phyloP scores from a whole-genome alignment of 2,888 invertebrate species.

The Andrena bucephala region DNA sequence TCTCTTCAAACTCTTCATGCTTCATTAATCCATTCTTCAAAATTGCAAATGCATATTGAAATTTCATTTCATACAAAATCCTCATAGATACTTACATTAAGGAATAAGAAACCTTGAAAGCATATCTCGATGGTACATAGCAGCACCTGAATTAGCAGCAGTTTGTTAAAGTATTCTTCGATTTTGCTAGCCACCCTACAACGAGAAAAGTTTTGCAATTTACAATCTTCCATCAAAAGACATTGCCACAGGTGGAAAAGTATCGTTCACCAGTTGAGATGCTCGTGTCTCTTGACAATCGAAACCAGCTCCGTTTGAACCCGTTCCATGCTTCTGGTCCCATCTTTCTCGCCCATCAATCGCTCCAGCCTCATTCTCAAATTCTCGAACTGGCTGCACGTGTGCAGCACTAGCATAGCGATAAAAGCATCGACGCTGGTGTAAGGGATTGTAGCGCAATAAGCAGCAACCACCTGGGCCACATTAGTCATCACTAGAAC shows the following conservation, averaged over 20 bases:
- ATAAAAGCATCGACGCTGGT: slow-evolving; percentile 65
- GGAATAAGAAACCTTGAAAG: slow-evolving; percentile 71
- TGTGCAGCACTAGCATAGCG: slow-evolving; percentile 66
- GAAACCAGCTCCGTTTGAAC: slow-evolving; percentile 35
- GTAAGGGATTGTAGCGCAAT: slow-evolving; percentile 49
- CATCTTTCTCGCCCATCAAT: slow-evolving; percentile 7
- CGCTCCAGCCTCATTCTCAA: slow-evolving; percentile 28
- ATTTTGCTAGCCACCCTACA: slow-evolving; percentile 68
- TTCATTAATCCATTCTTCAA: too few relatives aligned
- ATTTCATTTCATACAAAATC: too few relatives aligned
- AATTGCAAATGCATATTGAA: too few relatives aligned
- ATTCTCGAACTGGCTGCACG: slow-evolving; percentile 62
- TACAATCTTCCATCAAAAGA: too few relatives aligned
- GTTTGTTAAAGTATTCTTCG: slow-evolving; percentile 70
- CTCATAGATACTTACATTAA: slow-evolving; percentile 65
- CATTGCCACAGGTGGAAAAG: too few relatives aligned
- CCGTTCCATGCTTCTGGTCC: neutral
- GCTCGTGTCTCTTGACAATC: slow-evolving; percentile 64
- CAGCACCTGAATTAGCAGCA: slow-evolving; percentile 73
- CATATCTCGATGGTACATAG: slow-evolving; percentile 73
- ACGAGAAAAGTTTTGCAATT: too few relatives aligned
- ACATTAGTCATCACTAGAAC: slow-evolving; percentile 35
- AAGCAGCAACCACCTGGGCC: slow-evolving; percentile 51
- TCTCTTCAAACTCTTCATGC: too few relatives aligned
- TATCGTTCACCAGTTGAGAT: slow-evolving; percentile 49